phyloP scores from a whole-genome alignment of 2,113 vertebrate species.

The Donacobius atricapilla region DNA sequence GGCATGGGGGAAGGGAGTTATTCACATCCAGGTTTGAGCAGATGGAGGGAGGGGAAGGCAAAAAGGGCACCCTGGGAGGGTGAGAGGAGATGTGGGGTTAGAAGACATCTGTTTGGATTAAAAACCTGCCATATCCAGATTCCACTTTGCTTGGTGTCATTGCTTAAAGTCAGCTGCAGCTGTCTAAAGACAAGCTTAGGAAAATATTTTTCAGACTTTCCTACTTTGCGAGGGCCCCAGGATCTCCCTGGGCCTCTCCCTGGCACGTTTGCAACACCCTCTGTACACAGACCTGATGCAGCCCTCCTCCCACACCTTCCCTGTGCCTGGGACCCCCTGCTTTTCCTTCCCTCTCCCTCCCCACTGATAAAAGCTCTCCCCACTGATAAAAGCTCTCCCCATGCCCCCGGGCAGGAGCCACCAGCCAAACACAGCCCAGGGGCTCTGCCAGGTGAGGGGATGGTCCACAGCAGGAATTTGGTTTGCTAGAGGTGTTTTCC shows the following conservation, averaged over 20 bases:
- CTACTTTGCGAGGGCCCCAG: slow-evolving; percentile 58
- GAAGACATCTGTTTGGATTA: slow-evolving; percentile 45
- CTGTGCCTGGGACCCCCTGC: background rate
- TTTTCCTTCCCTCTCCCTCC: background rate
- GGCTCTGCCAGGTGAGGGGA: background rate
- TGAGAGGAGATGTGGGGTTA: background rate
- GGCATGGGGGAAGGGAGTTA: background rate
- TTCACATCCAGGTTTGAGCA: background rate
- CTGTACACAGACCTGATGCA: slow-evolving; percentile 18
- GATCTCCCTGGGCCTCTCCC: slow-evolving; percentile 65
- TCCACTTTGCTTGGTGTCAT: slow-evolving; percentile 52
- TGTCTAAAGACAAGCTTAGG: slow-evolving; percentile 63
- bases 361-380: background rate
- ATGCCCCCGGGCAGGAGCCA: accelerated
- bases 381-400: background rate
- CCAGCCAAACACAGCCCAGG: background rate
- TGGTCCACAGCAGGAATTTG: background rate
- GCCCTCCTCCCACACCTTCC: slow-evolving; percentile 53
- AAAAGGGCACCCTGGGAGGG: background rate
- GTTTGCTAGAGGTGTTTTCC: background rate
- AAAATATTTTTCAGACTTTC: slow-evolving; percentile 71
- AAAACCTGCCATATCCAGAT: slow-evolving; percentile 18
- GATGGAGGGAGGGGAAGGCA: slow-evolving; percentile 2
- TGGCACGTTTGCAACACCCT: slow-evolving; percentile 57
- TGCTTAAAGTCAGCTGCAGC: slow-evolving; percentile 50